phyloP scores from a whole-genome alignment of 2,888 invertebrate species.

The Pyrrhia umbra region DNA sequence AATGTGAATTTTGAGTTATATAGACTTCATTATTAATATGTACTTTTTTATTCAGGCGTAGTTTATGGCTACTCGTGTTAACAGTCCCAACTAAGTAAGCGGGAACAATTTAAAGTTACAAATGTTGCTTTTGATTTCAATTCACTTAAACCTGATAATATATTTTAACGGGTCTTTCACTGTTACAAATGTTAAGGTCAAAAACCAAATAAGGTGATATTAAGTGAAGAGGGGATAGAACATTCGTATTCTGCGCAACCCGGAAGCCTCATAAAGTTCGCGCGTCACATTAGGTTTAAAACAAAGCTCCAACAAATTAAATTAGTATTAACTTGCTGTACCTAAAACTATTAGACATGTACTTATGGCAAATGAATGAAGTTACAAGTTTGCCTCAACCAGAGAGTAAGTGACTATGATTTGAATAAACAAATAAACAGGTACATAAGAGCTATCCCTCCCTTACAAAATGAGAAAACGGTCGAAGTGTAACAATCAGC shows the following conservation, averaged over 20 bases:
- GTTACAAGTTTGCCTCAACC: constrained; percentile 5
- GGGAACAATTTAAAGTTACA: constrained; percentile 12
- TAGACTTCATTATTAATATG: too few species aligned
- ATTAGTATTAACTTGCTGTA: constrained; percentile 4
- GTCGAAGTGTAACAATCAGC: constrained; percentile 58
- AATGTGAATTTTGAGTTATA: too few species aligned
- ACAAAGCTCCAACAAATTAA: constrained; percentile 4
- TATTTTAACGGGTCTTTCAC: constrained; percentile 45
- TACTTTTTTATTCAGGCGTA: too few species aligned
- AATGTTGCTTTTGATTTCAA: constrained; percentile 30
- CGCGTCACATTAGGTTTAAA: constrained; percentile 10
- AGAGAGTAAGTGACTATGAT: constrained; percentile 10
- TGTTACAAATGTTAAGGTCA: constrained; percentile 49
- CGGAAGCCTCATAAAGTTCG: constrained; percentile 1
- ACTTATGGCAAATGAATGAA: constrained; percentile 1
- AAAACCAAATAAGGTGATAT: constrained; percentile 28
- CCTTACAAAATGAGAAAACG: constrained; percentile 54
- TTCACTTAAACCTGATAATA: constrained; percentile 31
- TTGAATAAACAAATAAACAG: constrained; percentile 51
- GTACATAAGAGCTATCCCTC: constrained; percentile 31
- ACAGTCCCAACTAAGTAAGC: constrained; percentile 1
- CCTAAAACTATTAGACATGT: background rate
- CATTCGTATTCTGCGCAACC: constrained; percentile 5
- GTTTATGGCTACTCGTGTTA: background rate
- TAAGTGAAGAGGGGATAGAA: constrained; percentile 1